Percentiles rank a stretch among this genome's conserved stretches.
phyloP scores from a whole-genome alignment of 64 coral and sea anemone genomes.

The Dendronephthya gigantea region DNA sequence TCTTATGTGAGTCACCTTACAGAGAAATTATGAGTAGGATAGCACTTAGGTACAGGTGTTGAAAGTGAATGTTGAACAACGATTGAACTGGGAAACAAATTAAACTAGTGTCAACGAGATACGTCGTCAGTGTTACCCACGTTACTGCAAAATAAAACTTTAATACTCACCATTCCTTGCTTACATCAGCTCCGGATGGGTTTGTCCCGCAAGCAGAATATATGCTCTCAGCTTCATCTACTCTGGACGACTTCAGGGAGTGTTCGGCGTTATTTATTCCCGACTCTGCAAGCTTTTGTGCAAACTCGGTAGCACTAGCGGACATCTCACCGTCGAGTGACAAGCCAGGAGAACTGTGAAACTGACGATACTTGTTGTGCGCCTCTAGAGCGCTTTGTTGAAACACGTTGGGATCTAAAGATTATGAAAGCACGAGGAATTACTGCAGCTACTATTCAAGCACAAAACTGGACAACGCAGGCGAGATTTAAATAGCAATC shows the following conservation, averaged over 20 bases:
- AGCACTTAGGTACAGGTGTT: no score
- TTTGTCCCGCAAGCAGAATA: neutral
- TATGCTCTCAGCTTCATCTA: neutral
- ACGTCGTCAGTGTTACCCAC: no score
- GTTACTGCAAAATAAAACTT: no score
- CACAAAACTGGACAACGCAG: no score
- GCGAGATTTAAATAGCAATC: no score
- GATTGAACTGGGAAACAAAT: no score
- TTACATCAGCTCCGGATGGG: neutral
- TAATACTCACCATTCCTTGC: neutral
- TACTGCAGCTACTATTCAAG: no score
- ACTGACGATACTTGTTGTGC: slow-evolving; percentile 2
- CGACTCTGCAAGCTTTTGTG: neutral
- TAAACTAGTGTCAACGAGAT: no score
- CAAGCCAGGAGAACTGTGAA: neutral
- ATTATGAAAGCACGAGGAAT: neutral
- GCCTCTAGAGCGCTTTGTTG: neutral
- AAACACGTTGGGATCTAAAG: neutral
- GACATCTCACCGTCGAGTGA: neutral
- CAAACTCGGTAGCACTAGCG: neutral
- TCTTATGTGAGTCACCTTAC: no score
- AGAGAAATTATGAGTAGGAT: no score
- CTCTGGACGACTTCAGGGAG: neutral
- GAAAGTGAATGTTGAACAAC: no score
- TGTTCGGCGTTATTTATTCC: neutral